Evolutionary conservation across 1,140 invertebrate species (phyloP), one percentile per base, ranked within the genome.

Genomic region (Pentalonia nigronervosa): DNA sequence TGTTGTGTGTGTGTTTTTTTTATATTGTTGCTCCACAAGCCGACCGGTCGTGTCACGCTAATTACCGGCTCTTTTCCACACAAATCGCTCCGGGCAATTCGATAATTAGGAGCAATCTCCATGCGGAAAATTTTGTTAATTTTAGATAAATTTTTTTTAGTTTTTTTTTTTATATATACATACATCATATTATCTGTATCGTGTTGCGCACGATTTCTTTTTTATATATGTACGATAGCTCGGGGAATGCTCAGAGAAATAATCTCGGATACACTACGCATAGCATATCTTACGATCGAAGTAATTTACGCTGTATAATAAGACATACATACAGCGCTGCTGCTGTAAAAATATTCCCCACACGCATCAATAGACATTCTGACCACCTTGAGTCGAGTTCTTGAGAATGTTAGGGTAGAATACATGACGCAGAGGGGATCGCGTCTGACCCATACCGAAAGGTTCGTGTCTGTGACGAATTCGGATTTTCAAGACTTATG

Each of bases 401-500:
- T 50, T 92, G 47, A 92, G 91, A 83, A 50, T 36, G 45, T 81
- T 47, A 56, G 91, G 91, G 91, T 86, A 23, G 91, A 93, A 93
- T 30, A 88, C 4, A 34, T 30, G n/a, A 25, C 14, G 21, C 47
- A 83, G 45, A n/a, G 67, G 91, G 41, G 41, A 45, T 90, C 47
- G 81, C 21, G 47, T 93, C 53, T 84, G 45, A 84, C 91, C 91
- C 81, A 50, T 83, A 92, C 91, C 91, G 48, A 92, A 92, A 81
- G 76, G 76, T 41, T 92, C 91, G 81, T 93, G 91, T 53, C 91
- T 86, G 91, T 93, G 91, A 93, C 91, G 91, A 93, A 93, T 93
- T 93, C 34, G 76, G 76, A 86, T 84, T 67, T 90, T 60, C 76
- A 41, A 86, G 50, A 83, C 48, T 48, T 83, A 47, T 45, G 17